These are phyloP conservation scores for Brachystomella parvula DNA, from an alignment of 1,140 invertebrate genomes.

Conservation along the genomic window DNA sequence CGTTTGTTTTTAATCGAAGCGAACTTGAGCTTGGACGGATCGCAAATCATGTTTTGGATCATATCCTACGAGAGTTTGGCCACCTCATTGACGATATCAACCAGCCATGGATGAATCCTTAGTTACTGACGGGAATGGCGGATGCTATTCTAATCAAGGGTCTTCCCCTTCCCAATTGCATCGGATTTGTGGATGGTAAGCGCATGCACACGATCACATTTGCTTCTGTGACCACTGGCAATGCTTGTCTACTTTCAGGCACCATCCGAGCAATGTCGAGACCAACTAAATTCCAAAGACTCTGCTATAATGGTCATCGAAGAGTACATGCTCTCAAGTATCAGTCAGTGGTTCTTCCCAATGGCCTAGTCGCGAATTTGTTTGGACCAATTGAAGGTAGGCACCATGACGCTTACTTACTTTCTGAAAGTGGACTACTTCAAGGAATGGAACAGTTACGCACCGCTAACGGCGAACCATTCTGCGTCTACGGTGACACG, in stretches of 20 bases:
- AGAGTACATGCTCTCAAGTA: slow-evolving; percentile 14
- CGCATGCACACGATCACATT: too few relatives aligned
- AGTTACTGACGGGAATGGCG: not conserved
- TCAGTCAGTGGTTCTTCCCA: slow-evolving; percentile 19
- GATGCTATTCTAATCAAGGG: not conserved
- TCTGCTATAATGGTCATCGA: slow-evolving; percentile 19
- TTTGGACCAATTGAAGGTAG: slow-evolving; percentile 3
- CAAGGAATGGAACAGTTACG: too few relatives aligned
- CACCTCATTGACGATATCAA: not conserved
- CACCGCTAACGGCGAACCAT: too few relatives aligned
- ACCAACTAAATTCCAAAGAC: not conserved
- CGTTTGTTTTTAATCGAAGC: not conserved
- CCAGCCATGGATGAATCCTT: not conserved
- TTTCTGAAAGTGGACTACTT: not conserved
- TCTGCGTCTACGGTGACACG: too few relatives aligned
- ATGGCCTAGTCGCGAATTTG: slow-evolving; percentile 18
- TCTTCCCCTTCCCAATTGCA: not conserved
- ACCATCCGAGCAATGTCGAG: not conserved
- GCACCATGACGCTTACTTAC: slow-evolving; percentile 14
- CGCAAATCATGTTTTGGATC: not conserved
- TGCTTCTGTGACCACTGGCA: not conserved
- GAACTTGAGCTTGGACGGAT: not conserved
- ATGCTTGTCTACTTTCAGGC: not conserved
- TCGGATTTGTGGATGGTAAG: slow-evolving; percentile 22
- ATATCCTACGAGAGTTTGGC: not conserved